phyloP scores from a whole-genome alignment of 2,113 vertebrate species.

The Balaenoptera acutorostrata region DNA sequence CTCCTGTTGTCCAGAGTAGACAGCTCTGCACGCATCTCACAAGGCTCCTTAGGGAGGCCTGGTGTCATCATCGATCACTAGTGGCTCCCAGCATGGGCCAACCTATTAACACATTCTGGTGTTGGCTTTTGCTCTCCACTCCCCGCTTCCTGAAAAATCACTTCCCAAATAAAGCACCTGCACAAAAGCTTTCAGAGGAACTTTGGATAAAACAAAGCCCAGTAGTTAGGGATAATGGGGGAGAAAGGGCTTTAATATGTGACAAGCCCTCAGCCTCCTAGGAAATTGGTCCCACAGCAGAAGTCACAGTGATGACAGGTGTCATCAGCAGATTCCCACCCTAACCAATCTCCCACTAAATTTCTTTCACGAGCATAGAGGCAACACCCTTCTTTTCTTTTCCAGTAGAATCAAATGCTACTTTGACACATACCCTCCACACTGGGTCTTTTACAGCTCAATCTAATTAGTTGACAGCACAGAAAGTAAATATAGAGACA shows the following conservation, averaged over 20 bases:
- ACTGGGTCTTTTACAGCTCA: conserved; percentile 2
- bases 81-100: neutral
- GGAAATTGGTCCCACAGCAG: neutral
- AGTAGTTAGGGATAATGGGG: fast-evolving
- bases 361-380: neutral
- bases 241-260: neutral
- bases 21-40: neutral
- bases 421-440: conserved; percentile 26
- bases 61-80: neutral
- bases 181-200: neutral
- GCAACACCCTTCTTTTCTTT: neutral
- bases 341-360: neutral
- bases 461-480: conserved; percentile 14
- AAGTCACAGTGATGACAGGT: neutral
- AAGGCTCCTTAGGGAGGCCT: neutral
- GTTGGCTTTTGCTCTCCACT: neutral
- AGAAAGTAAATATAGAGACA: neutral
- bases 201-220: neutral
- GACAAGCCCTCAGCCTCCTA: neutral
- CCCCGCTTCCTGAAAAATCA: neutral
- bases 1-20: neutral
- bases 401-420: neutral
- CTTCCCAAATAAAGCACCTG: neutral
- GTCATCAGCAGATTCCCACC: neutral
- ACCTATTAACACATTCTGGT: neutral